Percentiles rank a stretch among this genome's conserved stretches.
Conservation (phyloP, 1,140 invertebrate species). For the Hycleus phaleratus region DNA sequence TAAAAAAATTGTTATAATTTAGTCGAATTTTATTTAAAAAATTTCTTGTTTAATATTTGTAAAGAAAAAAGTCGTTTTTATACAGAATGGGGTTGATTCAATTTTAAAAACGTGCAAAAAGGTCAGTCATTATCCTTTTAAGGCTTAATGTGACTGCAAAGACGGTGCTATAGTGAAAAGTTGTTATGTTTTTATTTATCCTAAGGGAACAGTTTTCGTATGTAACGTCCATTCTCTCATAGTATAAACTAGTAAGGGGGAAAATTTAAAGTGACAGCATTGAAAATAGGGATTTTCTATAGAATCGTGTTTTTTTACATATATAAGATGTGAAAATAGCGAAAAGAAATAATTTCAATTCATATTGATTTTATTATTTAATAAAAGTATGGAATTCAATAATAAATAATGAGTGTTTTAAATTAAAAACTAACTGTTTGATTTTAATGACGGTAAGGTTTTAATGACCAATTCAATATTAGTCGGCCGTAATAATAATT, state of each 20-base stretch:
- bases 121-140: constrained; percentile 14
- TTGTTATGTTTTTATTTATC: constrained; percentile 15
- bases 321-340: too few species aligned
- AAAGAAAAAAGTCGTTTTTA: background rate
- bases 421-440: constrained; percentile 8
- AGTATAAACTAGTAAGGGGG: constrained; percentile 10
- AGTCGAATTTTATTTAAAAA: too few species aligned
- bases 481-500: constrained; percentile 12
- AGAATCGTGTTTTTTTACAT: too few species aligned
- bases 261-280: constrained; percentile 13
- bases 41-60: background rate
- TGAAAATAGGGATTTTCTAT: constrained; percentile 10
- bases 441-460: constrained; percentile 9
- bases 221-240: constrained; percentile 9
- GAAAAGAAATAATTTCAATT: too few species aligned
- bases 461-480: constrained; percentile 11
- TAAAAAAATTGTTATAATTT: too few species aligned
- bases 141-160: constrained; percentile 12
- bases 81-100: background rate
- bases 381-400: too few species aligned
- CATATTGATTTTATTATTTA: too few species aligned
- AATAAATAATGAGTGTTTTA: background rate
- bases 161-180: constrained; percentile 8
- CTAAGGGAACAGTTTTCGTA: constrained; percentile 12
- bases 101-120: constrained; percentile 8